These are phyloP conservation scores for Drosophila bifasciata DNA, from an alignment of 1,140 invertebrate genomes.

Conservation along the genomic window DNA sequence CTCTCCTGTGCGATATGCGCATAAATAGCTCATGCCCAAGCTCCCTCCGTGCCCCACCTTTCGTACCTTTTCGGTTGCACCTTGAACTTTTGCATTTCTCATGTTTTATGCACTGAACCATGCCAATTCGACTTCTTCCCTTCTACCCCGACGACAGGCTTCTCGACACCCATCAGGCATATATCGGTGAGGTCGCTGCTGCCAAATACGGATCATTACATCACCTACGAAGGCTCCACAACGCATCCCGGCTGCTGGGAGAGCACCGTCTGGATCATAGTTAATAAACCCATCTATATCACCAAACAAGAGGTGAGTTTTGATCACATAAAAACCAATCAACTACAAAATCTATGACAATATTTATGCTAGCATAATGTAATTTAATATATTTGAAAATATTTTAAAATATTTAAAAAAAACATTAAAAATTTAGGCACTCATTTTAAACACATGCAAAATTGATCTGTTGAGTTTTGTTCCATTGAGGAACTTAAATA, in stretches of 20 bases:
- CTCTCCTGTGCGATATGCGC: constrained; percentile 40
- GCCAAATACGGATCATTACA: constrained; percentile 95
- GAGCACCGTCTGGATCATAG: constrained; percentile 96
- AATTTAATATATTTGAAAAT: too few species aligned
- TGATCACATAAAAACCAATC: too few species aligned
- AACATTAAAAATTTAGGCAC: too few species aligned
- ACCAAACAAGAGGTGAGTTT: constrained; percentile 94
- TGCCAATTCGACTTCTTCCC: not conserved
- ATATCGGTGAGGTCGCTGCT: constrained; percentile 92
- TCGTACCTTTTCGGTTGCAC: constrained; percentile 28
- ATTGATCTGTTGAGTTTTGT: too few species aligned
- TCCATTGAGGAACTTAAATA: too few species aligned
- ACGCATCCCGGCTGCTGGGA: constrained; percentile 97
- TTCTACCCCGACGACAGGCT: constrained; percentile 87
- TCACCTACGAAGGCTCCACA: constrained; percentile 99
- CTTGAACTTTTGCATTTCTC: constrained; percentile 64
- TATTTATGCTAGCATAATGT: too few species aligned
- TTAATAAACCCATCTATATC: constrained; percentile 98
- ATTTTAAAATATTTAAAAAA: too few species aligned
- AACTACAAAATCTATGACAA: too few species aligned
- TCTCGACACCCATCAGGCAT: constrained; percentile 91
- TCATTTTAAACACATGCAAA: too few species aligned
- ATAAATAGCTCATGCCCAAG: constrained; percentile 49
- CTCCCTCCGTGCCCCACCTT: not conserved
- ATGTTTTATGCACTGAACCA: constrained; percentile 22